phyloP scores from a whole-genome alignment of 2,113 vertebrate species.

The Ibidorhyncha struthersii region DNA sequence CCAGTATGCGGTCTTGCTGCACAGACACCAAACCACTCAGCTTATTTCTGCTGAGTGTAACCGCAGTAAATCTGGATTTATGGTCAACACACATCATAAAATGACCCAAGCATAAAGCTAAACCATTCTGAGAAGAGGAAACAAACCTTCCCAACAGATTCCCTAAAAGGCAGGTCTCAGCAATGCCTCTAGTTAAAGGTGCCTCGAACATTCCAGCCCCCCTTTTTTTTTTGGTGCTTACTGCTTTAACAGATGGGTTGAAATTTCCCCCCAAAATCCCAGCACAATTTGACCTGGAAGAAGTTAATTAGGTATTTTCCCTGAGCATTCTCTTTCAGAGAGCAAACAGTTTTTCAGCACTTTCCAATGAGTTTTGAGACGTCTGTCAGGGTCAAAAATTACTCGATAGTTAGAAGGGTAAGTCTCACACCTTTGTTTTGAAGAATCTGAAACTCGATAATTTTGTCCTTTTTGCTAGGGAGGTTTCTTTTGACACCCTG shows the following conservation, averaged over 20 bases:
- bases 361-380: neutral
- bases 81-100: neutral
- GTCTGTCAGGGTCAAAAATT: neutral
- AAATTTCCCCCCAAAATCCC: neutral
- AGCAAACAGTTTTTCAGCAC: neutral
- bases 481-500: neutral
- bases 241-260: neutral
- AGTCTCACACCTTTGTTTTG: neutral
- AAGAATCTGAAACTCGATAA: neutral
- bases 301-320: neutral
- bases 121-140: neutral
- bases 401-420: neutral
- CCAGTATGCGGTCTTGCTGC: fast-evolving
- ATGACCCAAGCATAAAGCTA: neutral
- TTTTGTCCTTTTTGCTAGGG: neutral
- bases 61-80: neutral
- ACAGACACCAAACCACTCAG: neutral
- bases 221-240: neutral
- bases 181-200: neutral
- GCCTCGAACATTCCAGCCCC: neutral
- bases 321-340: neutral
- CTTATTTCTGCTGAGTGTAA: neutral
- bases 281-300: neutral
- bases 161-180: neutral
- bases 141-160: neutral